These are phyloP conservation scores for Unio delphinus DNA, from an alignment of 2,888 invertebrate genomes.

Conservation along the genomic window DNA sequence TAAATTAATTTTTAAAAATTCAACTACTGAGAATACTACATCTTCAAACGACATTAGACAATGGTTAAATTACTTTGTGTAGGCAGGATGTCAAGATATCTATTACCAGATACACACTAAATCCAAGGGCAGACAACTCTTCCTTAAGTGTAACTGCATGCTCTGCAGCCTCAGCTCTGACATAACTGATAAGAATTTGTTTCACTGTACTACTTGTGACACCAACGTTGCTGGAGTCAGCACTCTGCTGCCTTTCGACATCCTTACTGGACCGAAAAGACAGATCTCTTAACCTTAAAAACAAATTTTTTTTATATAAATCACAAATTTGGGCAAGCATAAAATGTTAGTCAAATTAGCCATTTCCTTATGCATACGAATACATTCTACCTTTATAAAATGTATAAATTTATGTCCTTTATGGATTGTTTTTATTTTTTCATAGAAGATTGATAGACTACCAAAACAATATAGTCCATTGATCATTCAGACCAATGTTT, in stretches of 20 bases:
- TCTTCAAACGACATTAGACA: not conserved
- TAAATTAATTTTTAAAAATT: too few relatives aligned
- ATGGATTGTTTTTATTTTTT: too few relatives aligned
- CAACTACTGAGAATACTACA: not conserved
- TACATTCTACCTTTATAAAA: too few relatives aligned
- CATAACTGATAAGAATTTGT: constrained; percentile 71
- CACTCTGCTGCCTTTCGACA: constrained; percentile 27
- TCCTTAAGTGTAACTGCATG: constrained; percentile 68
- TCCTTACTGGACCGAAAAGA: constrained; percentile 55
- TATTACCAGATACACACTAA: constrained; percentile 69
- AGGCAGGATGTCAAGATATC: not conserved
- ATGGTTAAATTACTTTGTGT: too few relatives aligned
- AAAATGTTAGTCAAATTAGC: constrained; percentile 1
- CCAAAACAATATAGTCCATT: too few relatives aligned
- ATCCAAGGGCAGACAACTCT: constrained; percentile 64
- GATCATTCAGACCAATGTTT: too few relatives aligned
- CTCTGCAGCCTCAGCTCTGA: constrained; percentile 70
- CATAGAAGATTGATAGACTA: too few relatives aligned
- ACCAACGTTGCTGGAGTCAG: constrained; percentile 16
- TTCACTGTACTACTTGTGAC: constrained; percentile 33
- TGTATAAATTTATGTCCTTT: too few relatives aligned
- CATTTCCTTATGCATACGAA: too few relatives aligned
- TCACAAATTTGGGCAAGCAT: not conserved
- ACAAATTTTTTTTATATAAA: constrained; percentile 1
- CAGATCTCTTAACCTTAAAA: constrained; percentile 33